These are phyloP conservation scores for Microctonus hyperodae DNA, from an alignment of 2,888 invertebrate species.

Conservation along the genomic window DNA sequence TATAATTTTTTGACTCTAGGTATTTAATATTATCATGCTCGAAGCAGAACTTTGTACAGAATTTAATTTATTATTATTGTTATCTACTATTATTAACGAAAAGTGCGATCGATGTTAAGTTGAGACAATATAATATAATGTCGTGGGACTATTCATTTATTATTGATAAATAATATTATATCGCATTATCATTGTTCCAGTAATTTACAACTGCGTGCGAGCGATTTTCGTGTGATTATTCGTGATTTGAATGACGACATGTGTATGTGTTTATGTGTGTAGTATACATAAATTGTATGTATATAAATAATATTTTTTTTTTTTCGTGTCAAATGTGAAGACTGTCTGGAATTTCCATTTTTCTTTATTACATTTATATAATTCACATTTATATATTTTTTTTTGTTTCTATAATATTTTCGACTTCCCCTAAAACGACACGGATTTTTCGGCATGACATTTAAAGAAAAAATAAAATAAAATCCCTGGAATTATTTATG, in stretches of 20 bases:
- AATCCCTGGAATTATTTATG: conserved; percentile 2
- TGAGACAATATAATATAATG: conserved; percentile 15
- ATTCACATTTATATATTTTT: conserved; percentile 7
- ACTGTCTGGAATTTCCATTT: conserved; percentile 9
- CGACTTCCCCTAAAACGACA: conserved; percentile 6
- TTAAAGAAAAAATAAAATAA: background rate
- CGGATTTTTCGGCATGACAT: conserved; percentile 16
- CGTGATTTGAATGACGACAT: conserved; percentile 12
- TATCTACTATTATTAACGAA: conserved; percentile 56
- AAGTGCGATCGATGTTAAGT: conserved; percentile 40
- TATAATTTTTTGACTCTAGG: conserved; percentile 31
- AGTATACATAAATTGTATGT: conserved; percentile 35
- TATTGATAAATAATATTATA: conserved; percentile 45
- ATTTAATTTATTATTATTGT: conserved; percentile 63
- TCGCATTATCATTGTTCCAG: conserved; percentile 57
- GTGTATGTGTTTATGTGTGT: conserved; percentile 36
- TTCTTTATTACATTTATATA: conserved; percentile 2
- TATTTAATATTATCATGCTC: conserved; percentile 55
- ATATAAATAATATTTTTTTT: conserved; percentile 31
- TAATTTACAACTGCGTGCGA: conserved; percentile 44
- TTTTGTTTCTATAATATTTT: background rate
- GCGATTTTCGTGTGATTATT: conserved; percentile 28
- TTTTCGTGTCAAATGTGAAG: conserved; percentile 21
- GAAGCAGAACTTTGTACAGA: conserved; percentile 61
- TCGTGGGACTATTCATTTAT: conserved; percentile 26